Evolutionary conservation across 2,888 invertebrate species (phyloP).

Genomic region (Cloeon dipterum): DNA sequence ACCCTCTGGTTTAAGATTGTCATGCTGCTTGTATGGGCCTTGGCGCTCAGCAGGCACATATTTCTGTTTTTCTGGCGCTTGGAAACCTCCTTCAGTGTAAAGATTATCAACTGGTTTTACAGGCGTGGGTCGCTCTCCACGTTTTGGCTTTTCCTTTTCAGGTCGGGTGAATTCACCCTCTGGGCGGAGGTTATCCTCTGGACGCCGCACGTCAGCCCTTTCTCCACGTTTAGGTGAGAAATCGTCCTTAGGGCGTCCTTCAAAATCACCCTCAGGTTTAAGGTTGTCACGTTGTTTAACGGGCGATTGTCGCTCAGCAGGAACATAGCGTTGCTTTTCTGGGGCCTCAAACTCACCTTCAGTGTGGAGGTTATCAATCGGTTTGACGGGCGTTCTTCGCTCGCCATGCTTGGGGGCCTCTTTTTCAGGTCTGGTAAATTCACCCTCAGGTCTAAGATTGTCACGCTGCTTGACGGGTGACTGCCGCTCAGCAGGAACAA

Average conservation of each 20-base stretch:
- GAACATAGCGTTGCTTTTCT: conserved; percentile 19
- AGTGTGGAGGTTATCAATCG: conserved; percentile 23
- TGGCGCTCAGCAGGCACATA: conserved; percentile 19
- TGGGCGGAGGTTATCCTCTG: conserved; percentile 9
- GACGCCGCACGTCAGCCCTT: conserved; percentile 6
- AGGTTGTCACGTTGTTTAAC: conserved; percentile 29
- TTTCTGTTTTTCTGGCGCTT: conserved; percentile 15
- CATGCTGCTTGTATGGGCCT: conserved; percentile 19
- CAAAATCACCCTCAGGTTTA: conserved; percentile 29
- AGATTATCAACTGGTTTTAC: conserved; percentile 21
- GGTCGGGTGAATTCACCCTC: conserved; percentile 12
- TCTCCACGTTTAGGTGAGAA: conserved; percentile 8
- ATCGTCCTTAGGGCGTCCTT: conserved; percentile 15
- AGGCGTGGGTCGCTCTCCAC: conserved; percentile 9
- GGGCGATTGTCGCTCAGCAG: conserved; percentile 14
- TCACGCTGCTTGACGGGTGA: conserved; percentile 13
- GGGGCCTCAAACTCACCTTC: conserved; percentile 28
- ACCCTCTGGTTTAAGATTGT: conserved; percentile 17
- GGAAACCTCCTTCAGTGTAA: conserved; percentile 31
- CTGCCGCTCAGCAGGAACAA: conserved; percentile 22
- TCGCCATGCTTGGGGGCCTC: conserved; percentile 12
- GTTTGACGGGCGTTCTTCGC: conserved; percentile 23
- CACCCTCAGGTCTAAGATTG: conserved; percentile 16
- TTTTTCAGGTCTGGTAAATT: conserved; percentile 6
- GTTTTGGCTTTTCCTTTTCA: conserved; percentile 11